A percentile compares a stretch with the other conserved stretches of the same genome.
These are phyloP conservation scores for Dromas ardeola DNA, from an alignment of 2,113 vertebrate genomes.

Conservation along the genomic window DNA sequence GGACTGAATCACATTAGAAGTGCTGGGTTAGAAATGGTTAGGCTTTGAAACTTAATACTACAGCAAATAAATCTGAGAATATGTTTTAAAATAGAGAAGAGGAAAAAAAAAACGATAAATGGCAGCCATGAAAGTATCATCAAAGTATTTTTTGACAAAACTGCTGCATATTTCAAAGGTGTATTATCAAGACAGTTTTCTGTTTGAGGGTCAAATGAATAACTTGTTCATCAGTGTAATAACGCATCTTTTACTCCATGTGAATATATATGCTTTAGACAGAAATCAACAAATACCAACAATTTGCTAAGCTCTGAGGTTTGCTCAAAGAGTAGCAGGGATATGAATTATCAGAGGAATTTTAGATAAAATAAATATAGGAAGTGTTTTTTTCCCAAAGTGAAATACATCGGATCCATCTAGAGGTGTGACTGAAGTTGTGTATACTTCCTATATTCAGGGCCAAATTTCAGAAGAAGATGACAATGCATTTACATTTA, in stretches of 20 bases:
- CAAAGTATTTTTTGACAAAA: slow-evolving; percentile 62
- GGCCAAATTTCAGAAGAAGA: background rate
- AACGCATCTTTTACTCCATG: background rate
- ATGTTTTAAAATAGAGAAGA: slow-evolving; percentile 59
- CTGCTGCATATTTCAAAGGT: slow-evolving; percentile 65
- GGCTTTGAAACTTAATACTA: slow-evolving; percentile 68
- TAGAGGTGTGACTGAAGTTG: background rate
- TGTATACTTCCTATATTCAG: background rate
- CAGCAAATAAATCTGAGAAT: slow-evolving; percentile 73
- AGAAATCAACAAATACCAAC: background rate
- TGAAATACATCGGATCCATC: background rate
- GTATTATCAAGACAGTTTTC: slow-evolving; percentile 23
- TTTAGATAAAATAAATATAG: background rate
- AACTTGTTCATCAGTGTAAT: slow-evolving; percentile 42
- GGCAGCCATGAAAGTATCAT: slow-evolving; percentile 64
- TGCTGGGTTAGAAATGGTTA: slow-evolving; percentile 55
- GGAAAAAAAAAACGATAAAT: slow-evolving; percentile 63
- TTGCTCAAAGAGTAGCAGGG: background rate
- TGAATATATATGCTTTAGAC: background rate
- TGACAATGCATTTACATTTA: background rate
- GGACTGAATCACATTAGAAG: slow-evolving; percentile 61
- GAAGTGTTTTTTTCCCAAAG: background rate
- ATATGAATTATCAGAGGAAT: background rate
- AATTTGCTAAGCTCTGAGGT: background rate
- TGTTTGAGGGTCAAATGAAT: slow-evolving; percentile 60